Evolutionary conservation across 1,140 invertebrate species (phyloP).

Genomic region (Drosophila persimilis): DNA sequence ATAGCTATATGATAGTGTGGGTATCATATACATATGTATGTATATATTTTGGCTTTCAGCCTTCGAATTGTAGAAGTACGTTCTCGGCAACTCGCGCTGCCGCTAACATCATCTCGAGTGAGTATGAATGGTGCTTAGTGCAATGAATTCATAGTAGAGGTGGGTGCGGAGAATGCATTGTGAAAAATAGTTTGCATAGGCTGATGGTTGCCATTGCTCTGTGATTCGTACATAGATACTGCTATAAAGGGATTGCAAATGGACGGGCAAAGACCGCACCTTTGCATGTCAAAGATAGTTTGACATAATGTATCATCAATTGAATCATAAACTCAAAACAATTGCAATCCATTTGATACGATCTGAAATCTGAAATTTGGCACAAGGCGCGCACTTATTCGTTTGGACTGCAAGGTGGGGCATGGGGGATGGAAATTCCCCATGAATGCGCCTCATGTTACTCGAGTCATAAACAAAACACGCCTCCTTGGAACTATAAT

Average conservation of each 20-base stretch:
- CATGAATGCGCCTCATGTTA: slow-evolving; percentile 8
- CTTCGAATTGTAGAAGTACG: slow-evolving; percentile 8
- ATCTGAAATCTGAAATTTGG: slow-evolving; percentile 27
- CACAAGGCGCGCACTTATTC: slow-evolving; percentile 12
- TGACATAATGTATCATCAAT: slow-evolving; percentile 39
- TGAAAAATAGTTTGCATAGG: slow-evolving; percentile 36
- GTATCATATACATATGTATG: too few species aligned
- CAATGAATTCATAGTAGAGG: slow-evolving; percentile 7
- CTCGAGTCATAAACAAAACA: slow-evolving; percentile 16
- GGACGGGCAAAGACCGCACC: slow-evolving; percentile 25
- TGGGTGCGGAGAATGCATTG: slow-evolving; percentile 39
- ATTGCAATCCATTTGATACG: slow-evolving; percentile 35
- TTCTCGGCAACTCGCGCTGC: slow-evolving; percentile 10
- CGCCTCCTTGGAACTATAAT: slow-evolving; percentile 8
- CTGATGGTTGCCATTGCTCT: slow-evolving; percentile 4
- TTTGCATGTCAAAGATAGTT: slow-evolving; percentile 20
- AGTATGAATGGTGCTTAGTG: too few species aligned
- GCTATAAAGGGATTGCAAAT: slow-evolving; percentile 14
- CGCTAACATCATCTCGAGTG: background rate
- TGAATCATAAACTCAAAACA: slow-evolving; percentile 28
- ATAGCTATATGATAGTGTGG: background rate
- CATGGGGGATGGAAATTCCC: slow-evolving; percentile 5
- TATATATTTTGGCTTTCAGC: slow-evolving; percentile 7
- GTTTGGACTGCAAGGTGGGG: slow-evolving; percentile 14
- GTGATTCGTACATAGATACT: too few species aligned